Percentiles rank a stretch among this genome's conserved stretches.
phyloP scores from a whole-genome alignment of 2,888 invertebrate species.

The Trichacis sp. region DNA sequence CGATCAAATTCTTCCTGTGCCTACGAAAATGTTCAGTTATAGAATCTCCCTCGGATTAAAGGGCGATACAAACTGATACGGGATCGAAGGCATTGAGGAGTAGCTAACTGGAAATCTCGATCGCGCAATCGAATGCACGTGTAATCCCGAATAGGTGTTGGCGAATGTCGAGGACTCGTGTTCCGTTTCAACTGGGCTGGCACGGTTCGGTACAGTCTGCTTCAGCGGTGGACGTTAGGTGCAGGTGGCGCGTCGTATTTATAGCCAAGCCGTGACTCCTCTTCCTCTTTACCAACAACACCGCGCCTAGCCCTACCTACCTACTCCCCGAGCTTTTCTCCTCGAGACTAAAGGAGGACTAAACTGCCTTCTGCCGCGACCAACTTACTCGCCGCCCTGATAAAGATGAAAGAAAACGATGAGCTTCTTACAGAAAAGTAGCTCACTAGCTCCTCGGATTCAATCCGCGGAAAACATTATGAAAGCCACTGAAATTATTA shows the following conservation, averaged over 20 bases:
- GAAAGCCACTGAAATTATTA: constrained; percentile 35
- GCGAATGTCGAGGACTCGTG: constrained; percentile 33
- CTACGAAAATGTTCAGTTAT: no score
- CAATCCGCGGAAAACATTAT: constrained; percentile 19
- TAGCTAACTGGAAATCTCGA: constrained; percentile 28
- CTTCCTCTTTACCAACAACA: constrained; percentile 45
- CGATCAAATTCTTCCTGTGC: no score
- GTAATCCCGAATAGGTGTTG: constrained; percentile 35
- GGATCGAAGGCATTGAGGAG: constrained; percentile 20
- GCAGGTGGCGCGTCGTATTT: constrained; percentile 60
- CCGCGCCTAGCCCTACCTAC: constrained; percentile 22
- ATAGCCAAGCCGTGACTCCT: constrained; percentile 60
- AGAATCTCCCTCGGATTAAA: no score
- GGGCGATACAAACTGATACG: not conserved
- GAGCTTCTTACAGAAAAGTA: constrained; percentile 23
- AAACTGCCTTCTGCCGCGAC: constrained; percentile 31
- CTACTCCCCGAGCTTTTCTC: constrained; percentile 25
- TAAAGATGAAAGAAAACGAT: constrained; percentile 35
- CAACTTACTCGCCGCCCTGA: constrained; percentile 35
- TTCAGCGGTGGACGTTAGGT: constrained; percentile 59
- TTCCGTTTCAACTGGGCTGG: constrained; percentile 34
- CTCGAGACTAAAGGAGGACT: constrained; percentile 31
- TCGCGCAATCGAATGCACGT: constrained; percentile 38
- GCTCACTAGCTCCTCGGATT: constrained; percentile 31
- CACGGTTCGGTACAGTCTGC: constrained; percentile 52